These are phyloP conservation scores for Phasia obesa DNA, from an alignment of 2,888 invertebrate genomes.

Conservation along the genomic window DNA sequence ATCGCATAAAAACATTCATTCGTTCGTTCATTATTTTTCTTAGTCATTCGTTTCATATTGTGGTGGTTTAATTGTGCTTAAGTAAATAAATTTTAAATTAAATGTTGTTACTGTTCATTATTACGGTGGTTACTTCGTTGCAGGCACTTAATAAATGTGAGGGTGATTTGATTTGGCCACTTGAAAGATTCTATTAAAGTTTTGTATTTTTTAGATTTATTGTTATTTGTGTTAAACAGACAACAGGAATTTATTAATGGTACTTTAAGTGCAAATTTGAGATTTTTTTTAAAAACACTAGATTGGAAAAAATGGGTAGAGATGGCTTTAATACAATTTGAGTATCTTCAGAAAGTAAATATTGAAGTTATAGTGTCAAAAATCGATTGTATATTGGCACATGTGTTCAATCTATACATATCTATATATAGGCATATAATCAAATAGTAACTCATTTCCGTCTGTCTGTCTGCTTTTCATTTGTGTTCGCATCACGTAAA, in stretches of 20 bases:
- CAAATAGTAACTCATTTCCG: no score
- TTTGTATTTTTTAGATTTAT: conserved; percentile 5
- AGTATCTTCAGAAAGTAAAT: not conserved
- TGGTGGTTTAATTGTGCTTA: conserved; percentile 68
- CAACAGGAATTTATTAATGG: conserved; percentile 35
- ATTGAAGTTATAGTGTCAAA: no score
- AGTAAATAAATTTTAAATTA: conserved; percentile 70
- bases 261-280: conserved; percentile 28
- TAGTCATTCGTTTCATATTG: conserved; percentile 59
- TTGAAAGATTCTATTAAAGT: conserved; percentile 54
- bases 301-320: not conserved
- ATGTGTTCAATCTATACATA: no score
- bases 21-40: conserved; percentile 20
- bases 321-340: not conserved
- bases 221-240: conserved; percentile 18
- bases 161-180: conserved; percentile 91
- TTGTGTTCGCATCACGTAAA: no score
- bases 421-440: no score
- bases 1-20: conserved; percentile 48
- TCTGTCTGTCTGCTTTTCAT: no score
- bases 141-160: conserved; percentile 59
- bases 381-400: no score
- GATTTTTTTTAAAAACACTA: not conserved
- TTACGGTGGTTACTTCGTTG: conserved; percentile 93
- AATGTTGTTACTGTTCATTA: conserved; percentile 80